Conservation (phyloP, 2,113 vertebrate genomes). For the Regulus satrapa region DNA sequence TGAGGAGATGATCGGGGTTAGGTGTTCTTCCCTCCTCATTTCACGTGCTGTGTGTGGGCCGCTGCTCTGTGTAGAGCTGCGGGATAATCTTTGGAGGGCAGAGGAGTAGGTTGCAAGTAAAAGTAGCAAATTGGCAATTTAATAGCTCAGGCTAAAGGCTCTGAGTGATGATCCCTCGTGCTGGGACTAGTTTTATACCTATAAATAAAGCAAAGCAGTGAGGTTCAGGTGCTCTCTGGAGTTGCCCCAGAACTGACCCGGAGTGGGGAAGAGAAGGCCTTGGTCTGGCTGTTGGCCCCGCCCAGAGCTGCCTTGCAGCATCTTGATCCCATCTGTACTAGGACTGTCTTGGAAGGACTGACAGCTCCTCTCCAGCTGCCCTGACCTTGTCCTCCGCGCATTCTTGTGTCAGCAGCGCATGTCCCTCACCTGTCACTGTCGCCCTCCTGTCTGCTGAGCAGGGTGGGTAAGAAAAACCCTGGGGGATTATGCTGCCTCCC, state of each 20-base stretch:
- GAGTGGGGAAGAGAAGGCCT: not conserved
- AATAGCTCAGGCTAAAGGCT: not conserved
- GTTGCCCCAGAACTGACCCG: not conserved
- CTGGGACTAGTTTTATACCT: not conserved
- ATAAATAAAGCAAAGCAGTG: not conserved
- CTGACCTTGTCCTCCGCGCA: not conserved
- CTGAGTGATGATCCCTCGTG: rapidly evolving
- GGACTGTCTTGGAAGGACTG: not conserved
- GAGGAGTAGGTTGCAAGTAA: not conserved
- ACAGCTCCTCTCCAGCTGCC: not conserved
- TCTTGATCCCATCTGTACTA: not conserved
- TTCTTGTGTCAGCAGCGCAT: not conserved
- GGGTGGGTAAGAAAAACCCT: not conserved
- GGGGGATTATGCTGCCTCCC: not conserved
- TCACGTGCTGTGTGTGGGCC: rapidly evolving
- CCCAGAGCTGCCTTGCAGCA: not conserved
- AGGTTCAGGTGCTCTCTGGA: not conserved
- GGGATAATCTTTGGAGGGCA: not conserved
- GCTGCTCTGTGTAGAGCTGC: not conserved
- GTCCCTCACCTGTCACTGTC: constrained; percentile 57
- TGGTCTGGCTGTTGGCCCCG: not conserved
- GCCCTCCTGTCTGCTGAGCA: not conserved
- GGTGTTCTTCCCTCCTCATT: not conserved
- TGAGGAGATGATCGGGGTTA: rapidly evolving
- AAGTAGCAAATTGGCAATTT: not conserved